Evolutionary conservation across 2,888 invertebrate genomes (phyloP), one percentile per base, ranked within the genome.

Genomic region (Eupelmus urozonus): DNA sequence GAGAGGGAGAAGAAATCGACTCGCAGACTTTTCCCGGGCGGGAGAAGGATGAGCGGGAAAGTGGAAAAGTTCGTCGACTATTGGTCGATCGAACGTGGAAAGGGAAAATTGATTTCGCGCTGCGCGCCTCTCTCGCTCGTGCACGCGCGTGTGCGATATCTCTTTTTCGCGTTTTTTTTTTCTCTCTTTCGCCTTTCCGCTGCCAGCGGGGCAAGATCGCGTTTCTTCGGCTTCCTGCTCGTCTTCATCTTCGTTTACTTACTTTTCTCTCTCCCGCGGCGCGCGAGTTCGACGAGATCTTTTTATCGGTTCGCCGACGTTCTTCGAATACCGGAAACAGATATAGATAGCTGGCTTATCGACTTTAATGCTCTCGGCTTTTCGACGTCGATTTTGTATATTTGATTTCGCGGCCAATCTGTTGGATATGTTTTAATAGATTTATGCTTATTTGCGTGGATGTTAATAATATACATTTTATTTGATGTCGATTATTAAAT

Each of bases 71-170:
- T 69, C 40, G 16, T 20, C 49, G 40, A 29, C 25, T 20, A 60
- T 72, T 18, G 60, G 62, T 51, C 60, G 55, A 57, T 42, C 18
- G 34, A 25, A 34, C 5, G 42, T 40, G 66, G 59, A 23, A 20
- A 57, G 34, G 65, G 66, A 53, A 75, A 75, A 75, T 75, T 75
- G 75, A 75, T 75, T 63, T 66, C 65, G 65, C 45, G 9, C n/a
- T 34, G 45, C 65, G 51, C 16, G 63, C 45, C 16, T 34, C 3
- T 16, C 13, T 34, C 13, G 16, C 13, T 13, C 25, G 25, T 42
- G n/a, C 25, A 25, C 0, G 49, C 7, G 25, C 25, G 13, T 40
- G 51, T 16, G 55, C 18, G 45, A 45, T 5, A 34, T 45, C 16
- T 45, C 45, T 65, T 42, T 49, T 59, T 49, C 65, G 20, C 25